Conservation (phyloP, 2,888 invertebrate genomes). For the Unio pictorum region DNA sequence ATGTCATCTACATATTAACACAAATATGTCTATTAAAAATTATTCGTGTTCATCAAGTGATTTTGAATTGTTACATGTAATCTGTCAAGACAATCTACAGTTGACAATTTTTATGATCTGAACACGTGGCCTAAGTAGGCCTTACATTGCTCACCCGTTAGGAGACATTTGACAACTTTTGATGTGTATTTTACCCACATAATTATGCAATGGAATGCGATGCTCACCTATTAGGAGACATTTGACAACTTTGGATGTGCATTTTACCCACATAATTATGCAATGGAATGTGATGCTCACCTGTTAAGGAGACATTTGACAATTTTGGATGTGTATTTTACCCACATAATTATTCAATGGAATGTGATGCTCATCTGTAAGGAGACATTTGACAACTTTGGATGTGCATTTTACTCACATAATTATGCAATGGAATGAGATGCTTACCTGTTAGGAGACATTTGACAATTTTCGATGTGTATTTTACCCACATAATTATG, state of each 20-base stretch:
- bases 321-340: background rate
- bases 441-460: no score
- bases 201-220: no score
- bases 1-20: no score
- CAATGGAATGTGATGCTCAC: no score
- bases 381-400: no score
- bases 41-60: background rate
- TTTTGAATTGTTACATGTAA: background rate
- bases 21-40: no score
- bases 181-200: background rate
- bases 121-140: background rate
- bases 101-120: background rate
- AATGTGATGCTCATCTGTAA: no score
- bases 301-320: no score
- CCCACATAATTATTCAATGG: background rate
- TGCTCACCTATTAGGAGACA: no score
- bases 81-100: background rate
- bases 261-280: background rate
- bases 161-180: background rate
- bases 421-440: no score
- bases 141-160: background rate
- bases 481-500: background rate
- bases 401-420: background rate
- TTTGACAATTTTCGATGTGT: background rate
- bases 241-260: background rate